These are phyloP conservation scores for Sminthurinus aureus DNA, from an alignment of 2,888 invertebrate genomes.

Conservation along the genomic window DNA sequence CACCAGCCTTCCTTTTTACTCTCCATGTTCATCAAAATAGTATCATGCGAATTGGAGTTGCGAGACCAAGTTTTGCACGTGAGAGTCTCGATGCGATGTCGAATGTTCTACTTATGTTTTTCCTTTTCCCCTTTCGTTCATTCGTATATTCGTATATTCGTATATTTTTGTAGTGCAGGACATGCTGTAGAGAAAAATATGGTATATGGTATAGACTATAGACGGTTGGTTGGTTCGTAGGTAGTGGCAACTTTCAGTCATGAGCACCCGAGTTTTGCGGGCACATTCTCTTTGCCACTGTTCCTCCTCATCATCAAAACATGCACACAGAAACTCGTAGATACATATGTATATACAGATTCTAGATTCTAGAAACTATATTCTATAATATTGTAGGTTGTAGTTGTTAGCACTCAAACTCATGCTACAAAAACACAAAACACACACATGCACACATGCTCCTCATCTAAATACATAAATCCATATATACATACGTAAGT, in stretches of 20 bases:
- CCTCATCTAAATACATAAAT: not conserved
- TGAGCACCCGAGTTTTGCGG: slow-evolving; percentile 19
- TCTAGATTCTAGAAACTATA: too few relatives aligned
- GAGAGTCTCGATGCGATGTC: slow-evolving; percentile 2
- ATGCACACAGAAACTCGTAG: not conserved
- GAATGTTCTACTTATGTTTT: slow-evolving; percentile 9
- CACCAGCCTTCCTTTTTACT: not conserved
- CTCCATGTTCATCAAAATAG: not conserved
- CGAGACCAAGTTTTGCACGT: slow-evolving; percentile 14
- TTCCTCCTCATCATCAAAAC: slow-evolving; percentile 1
- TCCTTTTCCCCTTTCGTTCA: not conserved
- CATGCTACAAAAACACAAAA: not conserved
- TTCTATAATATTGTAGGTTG: too few relatives aligned
- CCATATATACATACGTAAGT: too few relatives aligned
- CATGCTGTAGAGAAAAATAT: too few relatives aligned
- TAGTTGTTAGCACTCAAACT: too few relatives aligned
- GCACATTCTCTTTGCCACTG: not conserved
- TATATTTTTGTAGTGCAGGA: not conserved
- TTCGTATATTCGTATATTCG: slow-evolving; percentile 2
- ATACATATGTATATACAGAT: too few relatives aligned
- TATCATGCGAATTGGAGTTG: slow-evolving; percentile 1
- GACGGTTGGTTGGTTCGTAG: not conserved
- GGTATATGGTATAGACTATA: too few relatives aligned
- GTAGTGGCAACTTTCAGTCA: slow-evolving; percentile 7
- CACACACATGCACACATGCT: not conserved